Percentiles rank a stretch among this genome's conserved stretches.
Conservation (phyloP, 2,113 vertebrate species). For the Myotis lucifugus region DNA sequence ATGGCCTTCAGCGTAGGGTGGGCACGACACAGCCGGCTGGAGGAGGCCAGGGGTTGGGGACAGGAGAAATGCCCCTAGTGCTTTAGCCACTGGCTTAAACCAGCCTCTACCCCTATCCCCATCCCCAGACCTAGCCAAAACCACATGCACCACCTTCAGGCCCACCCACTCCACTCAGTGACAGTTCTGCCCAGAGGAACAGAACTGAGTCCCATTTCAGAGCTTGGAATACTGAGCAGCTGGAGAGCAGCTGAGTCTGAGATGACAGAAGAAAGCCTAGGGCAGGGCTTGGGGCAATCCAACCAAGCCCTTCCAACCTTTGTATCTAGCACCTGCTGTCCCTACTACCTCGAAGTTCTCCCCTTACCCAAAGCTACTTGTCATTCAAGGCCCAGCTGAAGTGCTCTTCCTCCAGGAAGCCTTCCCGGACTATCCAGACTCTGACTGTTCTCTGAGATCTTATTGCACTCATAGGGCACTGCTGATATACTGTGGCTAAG, state of each 20-base stretch:
- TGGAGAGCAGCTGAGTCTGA: neutral
- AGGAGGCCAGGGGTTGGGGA: neutral
- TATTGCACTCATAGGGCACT: rapidly evolving
- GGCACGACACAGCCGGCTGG: constrained; percentile 93
- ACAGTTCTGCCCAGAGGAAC: neutral
- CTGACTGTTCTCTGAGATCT: neutral
- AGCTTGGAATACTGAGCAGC: neutral
- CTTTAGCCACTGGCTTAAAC: neutral
- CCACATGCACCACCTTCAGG: neutral
- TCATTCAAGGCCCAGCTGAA: neutral
- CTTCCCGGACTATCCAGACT: neutral
- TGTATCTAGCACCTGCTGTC: neutral
- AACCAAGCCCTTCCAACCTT: neutral
- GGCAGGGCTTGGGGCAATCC: neutral
- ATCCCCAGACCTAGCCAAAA: neutral
- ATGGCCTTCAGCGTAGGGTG: constrained; percentile 94
- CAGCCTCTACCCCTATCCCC: neutral
- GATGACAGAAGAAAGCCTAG: neutral
- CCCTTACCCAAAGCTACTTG: neutral
- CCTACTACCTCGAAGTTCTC: neutral
- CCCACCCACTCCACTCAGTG: neutral
- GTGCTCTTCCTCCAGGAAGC: constrained; percentile 28
- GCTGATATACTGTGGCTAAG: neutral
- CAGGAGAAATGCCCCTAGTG: neutral
- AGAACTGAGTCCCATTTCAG: neutral